Conservation (phyloP, 1,140 invertebrate genomes). For the Micrasema minimum region DNA sequence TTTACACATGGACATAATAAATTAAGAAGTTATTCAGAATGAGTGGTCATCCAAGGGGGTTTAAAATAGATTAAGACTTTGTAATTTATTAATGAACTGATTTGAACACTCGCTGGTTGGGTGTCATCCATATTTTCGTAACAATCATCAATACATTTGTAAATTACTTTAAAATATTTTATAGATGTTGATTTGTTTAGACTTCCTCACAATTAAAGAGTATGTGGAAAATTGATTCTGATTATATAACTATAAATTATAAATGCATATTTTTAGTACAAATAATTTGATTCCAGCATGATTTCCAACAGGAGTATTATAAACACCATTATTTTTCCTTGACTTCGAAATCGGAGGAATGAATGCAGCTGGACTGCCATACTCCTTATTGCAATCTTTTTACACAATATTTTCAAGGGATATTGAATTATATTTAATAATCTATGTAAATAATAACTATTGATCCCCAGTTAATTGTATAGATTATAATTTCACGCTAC, state of each 20-base stretch:
- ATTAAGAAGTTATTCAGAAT: conserved; percentile 16
- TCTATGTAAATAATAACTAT: no score
- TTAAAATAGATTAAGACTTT: conserved; percentile 31
- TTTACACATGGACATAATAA: conserved; percentile 6
- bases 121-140: conserved; percentile 31
- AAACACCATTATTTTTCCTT: not conserved
- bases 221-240: conserved; percentile 5
- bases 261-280: not conserved
- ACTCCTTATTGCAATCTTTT: no score
- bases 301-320: no score
- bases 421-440: no score
- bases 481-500: no score
- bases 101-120: conserved; percentile 32
- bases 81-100: conserved; percentile 29
- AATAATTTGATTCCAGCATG: no score
- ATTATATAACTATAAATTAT: not conserved
- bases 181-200: not conserved
- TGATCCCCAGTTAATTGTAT: no score
- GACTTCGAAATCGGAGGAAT: not conserved
- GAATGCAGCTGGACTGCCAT: not conserved
- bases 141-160: conserved; percentile 19
- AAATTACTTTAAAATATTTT: conserved; percentile 13
- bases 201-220: not conserved
- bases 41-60: conserved; percentile 28
- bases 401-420: no score